These are phyloP conservation scores for Tetropium fuscum DNA, from an alignment of 2,888 invertebrate species.

Conservation along the genomic window DNA sequence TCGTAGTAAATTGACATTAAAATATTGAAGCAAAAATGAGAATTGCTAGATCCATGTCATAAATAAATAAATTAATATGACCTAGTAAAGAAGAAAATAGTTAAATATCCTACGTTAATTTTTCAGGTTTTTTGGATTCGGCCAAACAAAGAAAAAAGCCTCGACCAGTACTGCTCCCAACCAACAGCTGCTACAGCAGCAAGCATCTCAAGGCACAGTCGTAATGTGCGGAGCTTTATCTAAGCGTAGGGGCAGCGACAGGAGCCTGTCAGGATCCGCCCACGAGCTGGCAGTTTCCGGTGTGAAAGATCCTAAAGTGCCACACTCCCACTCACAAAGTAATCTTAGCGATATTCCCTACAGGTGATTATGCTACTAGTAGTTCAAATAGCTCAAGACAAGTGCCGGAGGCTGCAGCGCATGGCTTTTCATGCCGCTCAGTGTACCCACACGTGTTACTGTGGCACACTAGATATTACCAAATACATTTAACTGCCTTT, in stretches of 20 bases:
- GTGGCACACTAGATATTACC: conserved; percentile 42
- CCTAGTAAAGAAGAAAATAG: too few relatives aligned
- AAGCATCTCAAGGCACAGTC: conserved; percentile 54
- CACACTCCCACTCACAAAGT: conserved; percentile 91
- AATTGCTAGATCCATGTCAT: too few relatives aligned
- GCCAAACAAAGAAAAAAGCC: conserved; percentile 87
- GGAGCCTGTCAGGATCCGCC: conserved; percentile 86
- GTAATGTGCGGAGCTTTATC: conserved; percentile 66
- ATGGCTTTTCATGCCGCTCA: conserved; percentile 57
- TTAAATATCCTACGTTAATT: too few relatives aligned
- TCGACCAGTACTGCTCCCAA: conserved; percentile 70
- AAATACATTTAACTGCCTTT: conserved; percentile 12
- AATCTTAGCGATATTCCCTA: conserved; percentile 88
- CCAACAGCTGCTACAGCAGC: conserved; percentile 65
- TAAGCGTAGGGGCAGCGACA: conserved; percentile 84
- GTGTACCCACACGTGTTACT: conserved; percentile 48
- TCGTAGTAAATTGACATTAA: too few relatives aligned
- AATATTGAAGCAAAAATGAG: too few relatives aligned
- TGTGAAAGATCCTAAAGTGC: conserved; percentile 75
- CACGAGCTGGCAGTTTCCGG: conserved; percentile 85
- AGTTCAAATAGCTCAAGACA: conserved; percentile 3
- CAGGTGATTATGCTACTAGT: conserved; percentile 69
- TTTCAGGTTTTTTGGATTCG: conserved; percentile 89
- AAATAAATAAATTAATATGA: too few relatives aligned
- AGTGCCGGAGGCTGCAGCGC: conserved; percentile 50